A percentile compares a stretch with the other conserved stretches of the same genome.
phyloP scores from a whole-genome alignment of 2,888 invertebrate genomes.

The Thereva nobilitata region DNA sequence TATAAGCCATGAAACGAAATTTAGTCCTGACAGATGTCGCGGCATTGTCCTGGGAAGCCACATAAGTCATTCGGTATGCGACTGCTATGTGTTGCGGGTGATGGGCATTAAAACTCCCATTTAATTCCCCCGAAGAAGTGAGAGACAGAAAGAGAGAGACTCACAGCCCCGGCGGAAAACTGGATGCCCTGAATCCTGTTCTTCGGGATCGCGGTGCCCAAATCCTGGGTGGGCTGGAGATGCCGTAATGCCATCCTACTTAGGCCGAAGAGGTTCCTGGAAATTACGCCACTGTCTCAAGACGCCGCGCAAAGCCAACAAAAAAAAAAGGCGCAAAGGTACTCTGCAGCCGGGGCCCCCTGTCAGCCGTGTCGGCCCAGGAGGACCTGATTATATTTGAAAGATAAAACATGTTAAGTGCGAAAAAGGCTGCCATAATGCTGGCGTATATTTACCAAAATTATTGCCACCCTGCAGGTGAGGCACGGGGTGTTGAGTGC shows the following conservation, averaged over 20 bases:
- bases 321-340: no score
- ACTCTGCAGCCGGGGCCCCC: no score
- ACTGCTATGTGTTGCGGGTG: conserved; percentile 9
- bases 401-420: conserved; percentile 31
- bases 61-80: conserved; percentile 21
- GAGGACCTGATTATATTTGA: conserved; percentile 23
- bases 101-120: conserved; percentile 26
- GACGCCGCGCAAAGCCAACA: background rate
- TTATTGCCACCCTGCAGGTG: conserved; percentile 19
- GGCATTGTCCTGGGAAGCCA: conserved; percentile 10
- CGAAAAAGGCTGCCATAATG: conserved; percentile 16
- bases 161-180: no score
- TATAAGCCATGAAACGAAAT: conserved; percentile 14
- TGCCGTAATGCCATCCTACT: conserved; percentile 24
- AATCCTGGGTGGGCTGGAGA: background rate
- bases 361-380: no score
- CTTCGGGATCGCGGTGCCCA: no score
- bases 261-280: conserved; percentile 1
- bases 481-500: background rate
- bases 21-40: conserved; percentile 27
- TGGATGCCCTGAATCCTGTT: no score
- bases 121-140: conserved; percentile 9
- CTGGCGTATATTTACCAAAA: conserved; percentile 4
- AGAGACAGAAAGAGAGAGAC: background rate
- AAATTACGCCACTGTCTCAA: conserved; percentile 16